phyloP scores from a whole-genome alignment of 2,113 vertebrate species.

The Mormyrus lacerda region DNA sequence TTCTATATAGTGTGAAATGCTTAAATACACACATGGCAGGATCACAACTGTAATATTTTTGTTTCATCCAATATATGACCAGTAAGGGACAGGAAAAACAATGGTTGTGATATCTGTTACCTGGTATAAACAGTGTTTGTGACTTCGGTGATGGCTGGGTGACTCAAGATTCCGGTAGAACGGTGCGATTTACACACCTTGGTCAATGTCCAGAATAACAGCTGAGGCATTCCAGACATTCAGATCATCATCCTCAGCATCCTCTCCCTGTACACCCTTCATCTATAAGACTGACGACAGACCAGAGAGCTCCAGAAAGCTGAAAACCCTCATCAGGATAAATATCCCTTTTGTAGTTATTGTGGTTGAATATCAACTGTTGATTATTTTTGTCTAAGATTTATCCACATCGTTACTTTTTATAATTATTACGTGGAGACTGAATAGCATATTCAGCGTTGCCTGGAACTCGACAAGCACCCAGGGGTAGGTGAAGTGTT shows the following conservation, averaged over 20 bases:
- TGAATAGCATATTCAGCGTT: background rate
- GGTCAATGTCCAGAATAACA: conserved; percentile 64
- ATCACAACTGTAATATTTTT: background rate
- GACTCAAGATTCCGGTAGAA: background rate
- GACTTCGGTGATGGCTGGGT: background rate
- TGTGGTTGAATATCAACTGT: background rate
- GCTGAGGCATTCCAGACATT: conserved; percentile 56
- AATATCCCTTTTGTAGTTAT: background rate
- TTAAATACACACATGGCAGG: background rate
- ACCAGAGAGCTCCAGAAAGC: conserved; percentile 7
- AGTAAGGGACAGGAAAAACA: background rate
- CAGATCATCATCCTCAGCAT: conserved; percentile 34
- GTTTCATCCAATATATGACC: background rate
- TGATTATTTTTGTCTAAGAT: background rate
- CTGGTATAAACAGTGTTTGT: background rate
- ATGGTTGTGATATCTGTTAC: background rate
- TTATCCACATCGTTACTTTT: background rate
- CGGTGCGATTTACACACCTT: conserved; percentile 48
- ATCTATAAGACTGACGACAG: conserved; percentile 37
- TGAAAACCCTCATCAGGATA: background rate
- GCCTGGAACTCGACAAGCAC: background rate
- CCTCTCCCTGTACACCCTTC: conserved; percentile 30
- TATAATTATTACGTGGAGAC: background rate
- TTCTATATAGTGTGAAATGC: background rate
- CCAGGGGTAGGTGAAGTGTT: background rate